phyloP scores from a whole-genome alignment of 1,140 invertebrate species.

The Drosophila ananassae region DNA sequence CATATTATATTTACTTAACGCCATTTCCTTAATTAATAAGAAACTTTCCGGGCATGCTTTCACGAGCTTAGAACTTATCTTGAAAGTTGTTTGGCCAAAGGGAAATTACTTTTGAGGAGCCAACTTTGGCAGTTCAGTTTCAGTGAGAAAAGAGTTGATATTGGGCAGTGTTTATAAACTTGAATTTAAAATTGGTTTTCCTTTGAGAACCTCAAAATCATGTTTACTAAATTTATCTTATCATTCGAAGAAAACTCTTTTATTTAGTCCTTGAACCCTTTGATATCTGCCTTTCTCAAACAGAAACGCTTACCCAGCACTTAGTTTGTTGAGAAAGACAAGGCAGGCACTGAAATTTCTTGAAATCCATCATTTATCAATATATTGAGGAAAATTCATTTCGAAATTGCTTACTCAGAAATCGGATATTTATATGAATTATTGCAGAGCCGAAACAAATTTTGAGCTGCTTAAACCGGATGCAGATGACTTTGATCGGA shows the following conservation, averaged over 20 bases:
- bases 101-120: slow-evolving; percentile 39
- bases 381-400: slow-evolving; percentile 15
- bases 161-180: neutral
- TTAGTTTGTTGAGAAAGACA: neutral
- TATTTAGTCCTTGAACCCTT: slow-evolving; percentile 7
- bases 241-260: too few relatives aligned
- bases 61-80: slow-evolving; percentile 13
- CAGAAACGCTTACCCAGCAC: neutral
- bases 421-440: slow-evolving; percentile 40
- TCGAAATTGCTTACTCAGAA: slow-evolving; percentile 29
- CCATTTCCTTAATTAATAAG: slow-evolving; percentile 77
- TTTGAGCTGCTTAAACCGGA: slow-evolving; percentile 11
- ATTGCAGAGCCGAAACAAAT: slow-evolving; percentile 9
- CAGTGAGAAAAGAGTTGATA: neutral
- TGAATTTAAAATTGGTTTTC: neutral
- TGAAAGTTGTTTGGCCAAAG: slow-evolving; percentile 36
- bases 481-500: slow-evolving; percentile 18
- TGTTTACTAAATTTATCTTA: neutral
- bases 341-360: slow-evolving; percentile 3
- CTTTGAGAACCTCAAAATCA: neutral
- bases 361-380: slow-evolving; percentile 18
- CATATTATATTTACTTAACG: slow-evolving; percentile 62
- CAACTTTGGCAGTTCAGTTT: slow-evolving; percentile 11
- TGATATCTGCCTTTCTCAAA: neutral
- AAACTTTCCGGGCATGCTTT: slow-evolving; percentile 39